Conservation (phyloP, 1,140 invertebrate genomes). For the Pogonomyrmex barbatus region DNA sequence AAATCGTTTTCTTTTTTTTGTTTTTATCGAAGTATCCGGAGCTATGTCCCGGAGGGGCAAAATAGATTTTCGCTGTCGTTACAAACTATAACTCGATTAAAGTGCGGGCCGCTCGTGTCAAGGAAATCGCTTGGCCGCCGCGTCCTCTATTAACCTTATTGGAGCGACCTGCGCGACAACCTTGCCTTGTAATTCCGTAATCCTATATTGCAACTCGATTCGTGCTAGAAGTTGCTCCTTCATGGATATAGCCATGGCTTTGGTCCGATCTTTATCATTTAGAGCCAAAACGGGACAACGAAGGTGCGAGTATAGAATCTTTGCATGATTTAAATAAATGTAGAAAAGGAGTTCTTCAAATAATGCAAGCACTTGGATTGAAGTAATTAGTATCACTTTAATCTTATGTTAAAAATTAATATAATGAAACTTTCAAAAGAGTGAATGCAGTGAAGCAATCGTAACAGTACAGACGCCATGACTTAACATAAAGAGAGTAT, state of each 20-base stretch:
- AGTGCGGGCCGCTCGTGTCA: conserved; percentile 14
- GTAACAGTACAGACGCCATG: not conserved
- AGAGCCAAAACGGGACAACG: conserved; percentile 1
- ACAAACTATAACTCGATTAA: conserved; percentile 45
- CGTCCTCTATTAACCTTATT: conserved; percentile 65
- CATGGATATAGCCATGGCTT: conserved; percentile 25
- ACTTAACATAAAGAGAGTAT: not conserved
- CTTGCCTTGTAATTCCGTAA: conserved; percentile 68
- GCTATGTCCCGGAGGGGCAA: not conserved
- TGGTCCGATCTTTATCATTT: not conserved
- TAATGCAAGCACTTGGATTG: not conserved
- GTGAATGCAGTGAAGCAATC: not conserved
- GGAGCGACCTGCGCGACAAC: conserved; percentile 28
- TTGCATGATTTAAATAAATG: not conserved
- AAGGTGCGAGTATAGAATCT: not conserved
- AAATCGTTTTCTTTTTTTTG: not conserved
- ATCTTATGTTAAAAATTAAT: conserved; percentile 1
- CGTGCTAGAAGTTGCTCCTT: conserved; percentile 20
- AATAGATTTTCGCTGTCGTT: conserved; percentile 41
- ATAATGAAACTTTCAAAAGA: not conserved
- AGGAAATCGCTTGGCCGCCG: conserved; percentile 37
- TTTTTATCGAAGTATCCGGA: conserved; percentile 6
- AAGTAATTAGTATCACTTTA: not conserved
- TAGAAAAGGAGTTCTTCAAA: not conserved
- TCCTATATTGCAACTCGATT: conserved; percentile 62